Base-by-base conservation (phyloP, 2,797 vertebrate genomes). In the Echiichthys vipera region DNA sequence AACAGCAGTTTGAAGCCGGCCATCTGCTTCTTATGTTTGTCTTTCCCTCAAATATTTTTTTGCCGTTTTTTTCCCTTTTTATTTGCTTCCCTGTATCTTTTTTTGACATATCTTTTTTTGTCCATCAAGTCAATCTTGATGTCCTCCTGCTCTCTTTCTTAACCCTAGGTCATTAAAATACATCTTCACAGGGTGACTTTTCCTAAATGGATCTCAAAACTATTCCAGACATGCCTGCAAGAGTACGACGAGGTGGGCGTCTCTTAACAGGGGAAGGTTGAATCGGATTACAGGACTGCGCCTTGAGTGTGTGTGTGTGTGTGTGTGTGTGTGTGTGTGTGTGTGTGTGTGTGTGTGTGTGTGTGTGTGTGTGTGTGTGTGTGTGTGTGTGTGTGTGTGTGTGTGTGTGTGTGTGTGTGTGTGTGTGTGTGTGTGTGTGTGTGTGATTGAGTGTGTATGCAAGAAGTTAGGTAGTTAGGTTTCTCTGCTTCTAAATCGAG, bases 401-500 rank as follows among this genome's bases (percentile, higher is more conserved):
- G 59, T 55, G 50, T n/a, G 62, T 34, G 37, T 59, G 56, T 64
- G 63, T 36, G 39, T 63, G 54, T 58, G 39, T 17, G 17, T 51
- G 30, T 32, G 37, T 49, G 37, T 64, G 40, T 59, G 59, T 55
- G 50, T 59, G 59, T 55, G 50, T n/a, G 62, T 34, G 37, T 59
- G 56, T 64, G 63, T 36, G 39, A 59, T 54, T 58, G 39, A n/a
- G 17, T 51, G 30, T 32, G 37, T 49, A 42, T 64, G 40, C 7
- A 61, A 49, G 51, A 57, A 25, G 14, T 42, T 6, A 51, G 74
- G 71, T 76, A 77, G 83, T 79, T 78, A 22, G 68, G 77, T 83
- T 87, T 77, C 78, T 74, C 53, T 65, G 79, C 75, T 80, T 84
- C 78, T 83, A 88, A 92, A 89, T 84, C 51, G 74, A 91, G 88